Conservation (phyloP, 2,113 vertebrate genomes). For the Ardeotis arabs region DNA sequence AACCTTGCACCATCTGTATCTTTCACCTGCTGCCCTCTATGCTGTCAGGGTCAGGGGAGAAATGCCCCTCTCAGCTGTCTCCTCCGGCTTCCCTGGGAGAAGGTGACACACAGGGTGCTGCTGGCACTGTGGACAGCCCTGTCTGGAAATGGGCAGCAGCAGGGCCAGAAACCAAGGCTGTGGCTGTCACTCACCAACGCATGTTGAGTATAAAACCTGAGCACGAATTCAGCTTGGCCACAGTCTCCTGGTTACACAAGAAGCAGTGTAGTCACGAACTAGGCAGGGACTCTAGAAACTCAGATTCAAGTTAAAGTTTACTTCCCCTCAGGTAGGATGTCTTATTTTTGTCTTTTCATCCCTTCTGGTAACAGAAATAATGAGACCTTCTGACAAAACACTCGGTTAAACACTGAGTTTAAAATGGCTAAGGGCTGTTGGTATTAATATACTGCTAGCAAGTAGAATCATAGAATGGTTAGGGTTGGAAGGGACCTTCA, state of each 20-base stretch:
- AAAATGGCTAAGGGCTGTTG: not conserved
- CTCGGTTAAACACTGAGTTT: too few species aligned
- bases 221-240: not conserved
- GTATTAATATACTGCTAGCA: not conserved
- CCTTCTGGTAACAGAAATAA: not conserved
- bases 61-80: accelerated
- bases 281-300: not conserved
- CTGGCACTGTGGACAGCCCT: not conserved
- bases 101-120: accelerated
- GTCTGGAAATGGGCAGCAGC: not conserved
- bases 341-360: not conserved
- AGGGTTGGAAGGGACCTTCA: too few species aligned
- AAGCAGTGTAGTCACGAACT: not conserved
- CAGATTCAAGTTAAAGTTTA: not conserved
- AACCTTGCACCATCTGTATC: accelerated
- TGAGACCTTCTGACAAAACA: not conserved
- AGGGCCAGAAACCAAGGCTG: not conserved
- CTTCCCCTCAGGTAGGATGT: not conserved
- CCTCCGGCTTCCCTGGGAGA: not conserved
- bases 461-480: too few species aligned
- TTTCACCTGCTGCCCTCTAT: not conserved
- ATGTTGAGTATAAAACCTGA: not conserved
- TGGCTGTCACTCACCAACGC: not conserved
- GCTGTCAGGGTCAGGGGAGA: too few species aligned
- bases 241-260: not conserved